phyloP scores from a whole-genome alignment of 2,888 invertebrate genomes.

The Anticlea derivata region DNA sequence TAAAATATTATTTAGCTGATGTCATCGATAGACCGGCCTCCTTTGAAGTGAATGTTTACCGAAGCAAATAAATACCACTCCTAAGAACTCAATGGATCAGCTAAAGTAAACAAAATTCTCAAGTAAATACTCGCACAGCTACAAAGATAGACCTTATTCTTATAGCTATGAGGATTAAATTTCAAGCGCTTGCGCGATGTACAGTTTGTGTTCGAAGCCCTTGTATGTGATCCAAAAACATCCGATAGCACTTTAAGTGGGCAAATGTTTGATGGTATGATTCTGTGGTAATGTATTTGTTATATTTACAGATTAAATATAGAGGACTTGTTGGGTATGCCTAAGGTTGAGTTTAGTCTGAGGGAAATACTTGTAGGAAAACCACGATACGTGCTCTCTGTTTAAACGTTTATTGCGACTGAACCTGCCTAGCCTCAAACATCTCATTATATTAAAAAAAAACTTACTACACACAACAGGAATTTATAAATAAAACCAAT shows the following conservation, averaged over 20 bases:
- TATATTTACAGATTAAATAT: constrained; percentile 19
- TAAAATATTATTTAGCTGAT: constrained; percentile 41
- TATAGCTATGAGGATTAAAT: constrained; percentile 27
- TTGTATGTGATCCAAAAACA: constrained; percentile 71
- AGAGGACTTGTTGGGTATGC: too few relatives aligned
- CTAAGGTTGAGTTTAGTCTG: too few relatives aligned
- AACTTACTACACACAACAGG: too few relatives aligned
- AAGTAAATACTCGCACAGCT: constrained; percentile 32
- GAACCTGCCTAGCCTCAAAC: too few relatives aligned
- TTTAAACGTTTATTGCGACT: too few relatives aligned
- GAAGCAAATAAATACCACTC: constrained; percentile 59
- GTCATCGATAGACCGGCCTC: constrained; percentile 49
- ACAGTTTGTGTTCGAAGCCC: constrained; percentile 50
- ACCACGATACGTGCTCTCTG: too few relatives aligned
- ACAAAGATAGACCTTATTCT: constrained; percentile 14
- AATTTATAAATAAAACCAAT: constrained; percentile 16
- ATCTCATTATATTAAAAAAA: too few relatives aligned
- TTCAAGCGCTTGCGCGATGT: constrained; percentile 1
- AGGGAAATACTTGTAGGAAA: too few relatives aligned
- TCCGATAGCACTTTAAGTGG: constrained; percentile 64
- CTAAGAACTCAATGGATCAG: constrained; percentile 59
- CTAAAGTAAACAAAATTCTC: constrained; percentile 55
- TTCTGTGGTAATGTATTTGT: constrained; percentile 20
- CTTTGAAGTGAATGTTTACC: constrained; percentile 52
- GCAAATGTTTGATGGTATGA: constrained; percentile 55